Base-by-base conservation (phyloP, 2,113 vertebrate species). In the Chaenocephalus aceratus region DNA sequence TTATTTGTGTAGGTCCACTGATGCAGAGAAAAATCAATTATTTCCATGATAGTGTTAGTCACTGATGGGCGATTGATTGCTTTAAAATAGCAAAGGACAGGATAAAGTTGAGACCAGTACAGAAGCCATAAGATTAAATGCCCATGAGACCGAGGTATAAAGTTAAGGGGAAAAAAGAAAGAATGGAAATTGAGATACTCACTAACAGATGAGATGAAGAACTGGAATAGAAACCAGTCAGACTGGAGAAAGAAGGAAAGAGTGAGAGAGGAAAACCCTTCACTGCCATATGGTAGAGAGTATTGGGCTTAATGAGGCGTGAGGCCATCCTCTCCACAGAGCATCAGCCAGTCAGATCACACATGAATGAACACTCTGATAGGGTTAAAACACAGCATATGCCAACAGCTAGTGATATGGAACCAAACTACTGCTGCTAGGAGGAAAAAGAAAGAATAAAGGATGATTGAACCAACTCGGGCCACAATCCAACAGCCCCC, bases 291-390 rank as follows among this genome's bases (percentile, higher is more conserved):
- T 94, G 93, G 93, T 93, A 83, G 63, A 80, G 85, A 89, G 90
- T 78, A 92, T 86, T 84, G 80, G 66, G 87, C 83, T 85, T 90
- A 94, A 94, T 94, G 91, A 94, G 90, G 90, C 92, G 21, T 91
- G 72, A 80, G 79, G 87, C 85, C 81, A 86, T 91, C 90, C 88
- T 72, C 87, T 85, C 80, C 86, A 79, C 88, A 85, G 85, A 88
- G 83, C 88, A 68, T 15, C 21, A 48, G 82, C 85, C 84, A 89
- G 86, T 92, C 90, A 79, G 72, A 84, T 87, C 87, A 84, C 91
- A 92, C 91, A 88, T 93, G 81, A 92, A 59, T 69, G 86, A 86
- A 63, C 83, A 48, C 63, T 80, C 57, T 84, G 89, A 92, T 90
- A 87, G 80, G 85, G 88, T 88, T 87, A 83, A 86, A 90, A 77